These are phyloP conservation scores for Tichodroma muraria DNA, from an alignment of 2,113 vertebrate genomes.

Conservation along the genomic window DNA sequence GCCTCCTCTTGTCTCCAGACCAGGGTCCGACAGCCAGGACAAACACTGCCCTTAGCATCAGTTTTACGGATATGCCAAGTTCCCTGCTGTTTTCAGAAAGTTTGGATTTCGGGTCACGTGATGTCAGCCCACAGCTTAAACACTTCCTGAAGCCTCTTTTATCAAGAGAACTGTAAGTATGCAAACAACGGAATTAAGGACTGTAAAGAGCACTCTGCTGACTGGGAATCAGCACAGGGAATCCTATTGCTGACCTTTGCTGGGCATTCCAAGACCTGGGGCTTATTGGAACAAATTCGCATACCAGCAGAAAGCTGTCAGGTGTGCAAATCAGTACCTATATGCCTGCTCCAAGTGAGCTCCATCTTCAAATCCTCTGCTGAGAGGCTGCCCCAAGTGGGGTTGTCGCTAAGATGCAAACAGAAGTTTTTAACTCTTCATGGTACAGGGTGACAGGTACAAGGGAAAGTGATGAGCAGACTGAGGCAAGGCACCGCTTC, in stretches of 20 bases:
- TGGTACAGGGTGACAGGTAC: not conserved
- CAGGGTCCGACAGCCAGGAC: not conserved
- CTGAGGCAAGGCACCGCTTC: not conserved
- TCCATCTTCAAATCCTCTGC: not conserved
- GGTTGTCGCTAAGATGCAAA: not conserved
- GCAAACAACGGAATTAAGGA: not conserved
- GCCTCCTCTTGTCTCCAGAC: not conserved
- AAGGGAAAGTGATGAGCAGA: not conserved
- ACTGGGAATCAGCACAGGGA: not conserved
- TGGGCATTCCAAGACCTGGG: not conserved
- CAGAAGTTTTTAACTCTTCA: not conserved
- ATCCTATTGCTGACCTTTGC: not conserved
- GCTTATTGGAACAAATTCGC: not conserved
- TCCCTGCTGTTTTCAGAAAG: not conserved
- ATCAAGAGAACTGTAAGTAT: constrained; percentile 36
- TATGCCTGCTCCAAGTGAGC: not conserved
- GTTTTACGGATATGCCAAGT: not conserved
- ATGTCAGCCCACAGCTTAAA: not conserved
- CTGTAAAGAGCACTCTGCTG: not conserved
- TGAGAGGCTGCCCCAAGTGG: not conserved
- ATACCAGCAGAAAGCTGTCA: not conserved
- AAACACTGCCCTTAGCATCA: accelerated
- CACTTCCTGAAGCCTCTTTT: not conserved
- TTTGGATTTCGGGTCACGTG: not conserved
- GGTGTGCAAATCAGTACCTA: not conserved